Evolutionary conservation across 2,888 invertebrate species (phyloP).

Genomic region (Eupsilia transversa): DNA sequence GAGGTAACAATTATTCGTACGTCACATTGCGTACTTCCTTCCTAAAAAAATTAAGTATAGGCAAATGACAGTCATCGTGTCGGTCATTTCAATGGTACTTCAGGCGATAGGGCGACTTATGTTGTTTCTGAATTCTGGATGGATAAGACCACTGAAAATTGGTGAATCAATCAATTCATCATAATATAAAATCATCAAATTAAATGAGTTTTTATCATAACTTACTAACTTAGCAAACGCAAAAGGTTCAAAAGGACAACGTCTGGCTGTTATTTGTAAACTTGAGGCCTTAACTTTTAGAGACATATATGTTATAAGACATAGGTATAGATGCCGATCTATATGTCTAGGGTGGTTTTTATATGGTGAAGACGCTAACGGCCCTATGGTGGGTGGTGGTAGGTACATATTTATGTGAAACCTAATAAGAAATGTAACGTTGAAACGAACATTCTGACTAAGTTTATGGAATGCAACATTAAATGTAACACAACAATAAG

Average conservation of each 20-base stretch:
- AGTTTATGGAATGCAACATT: background rate
- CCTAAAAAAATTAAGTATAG: constrained; percentile 32
- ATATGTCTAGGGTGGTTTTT: background rate
- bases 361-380: background rate
- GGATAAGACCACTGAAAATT: background rate
- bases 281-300: background rate
- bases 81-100: background rate
- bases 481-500: background rate
- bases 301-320: no score
- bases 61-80: background rate
- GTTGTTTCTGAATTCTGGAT: background rate
- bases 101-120: background rate
- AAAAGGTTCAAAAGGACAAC: background rate
- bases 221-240: background rate
- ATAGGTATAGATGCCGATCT: no score
- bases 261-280: background rate
- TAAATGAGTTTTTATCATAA: background rate
- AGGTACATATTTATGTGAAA: no score
- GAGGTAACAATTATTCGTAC: constrained; percentile 48
- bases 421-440: background rate
- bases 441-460: no score
- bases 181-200: background rate
- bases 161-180: no score
- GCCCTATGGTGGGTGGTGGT: background rate
- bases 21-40: constrained; percentile 51